Conservation (phyloP, 1,140 invertebrate species). For the Bactericera cockerelli region DNA sequence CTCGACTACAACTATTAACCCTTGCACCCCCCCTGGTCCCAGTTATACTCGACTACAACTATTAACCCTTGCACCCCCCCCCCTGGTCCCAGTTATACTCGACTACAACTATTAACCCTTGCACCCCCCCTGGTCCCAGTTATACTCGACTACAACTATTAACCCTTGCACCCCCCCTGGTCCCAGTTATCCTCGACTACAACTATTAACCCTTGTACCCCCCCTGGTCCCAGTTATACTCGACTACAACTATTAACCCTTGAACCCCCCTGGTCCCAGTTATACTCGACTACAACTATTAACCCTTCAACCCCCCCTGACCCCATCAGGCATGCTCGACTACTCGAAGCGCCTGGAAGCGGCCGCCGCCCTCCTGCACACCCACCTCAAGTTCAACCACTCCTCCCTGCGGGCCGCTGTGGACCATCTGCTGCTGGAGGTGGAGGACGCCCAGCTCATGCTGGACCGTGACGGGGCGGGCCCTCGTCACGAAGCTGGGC, state of each 20-base stretch:
- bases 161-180: too few relatives aligned
- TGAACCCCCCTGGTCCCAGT: too few relatives aligned
- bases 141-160: conserved; percentile 34
- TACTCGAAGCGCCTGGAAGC: conserved; percentile 39
- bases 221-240: too few relatives aligned
- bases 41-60: background rate
- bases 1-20: too few relatives aligned
- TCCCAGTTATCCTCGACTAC: conserved; percentile 33
- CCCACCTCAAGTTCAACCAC: conserved; percentile 54
- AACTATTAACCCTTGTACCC: too few relatives aligned
- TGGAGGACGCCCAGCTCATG: conserved; percentile 46
- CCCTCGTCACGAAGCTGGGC: conserved; percentile 44
- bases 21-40: too few relatives aligned
- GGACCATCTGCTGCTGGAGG: conserved; percentile 43
- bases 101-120: too few relatives aligned
- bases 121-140: background rate
- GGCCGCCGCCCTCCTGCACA: conserved; percentile 33
- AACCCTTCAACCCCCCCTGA: too few relatives aligned
- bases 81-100: too few relatives aligned
- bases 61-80: too few relatives aligned
- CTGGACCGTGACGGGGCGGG: conserved; percentile 45
- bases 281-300: too few relatives aligned
- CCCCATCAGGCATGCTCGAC: conserved; percentile 31
- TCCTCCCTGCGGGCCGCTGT: conserved; percentile 50
- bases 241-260: too few relatives aligned